Conservation (phyloP, 2,113 vertebrate genomes). For the Sinocyclocheilus maitianheensis region DNA sequence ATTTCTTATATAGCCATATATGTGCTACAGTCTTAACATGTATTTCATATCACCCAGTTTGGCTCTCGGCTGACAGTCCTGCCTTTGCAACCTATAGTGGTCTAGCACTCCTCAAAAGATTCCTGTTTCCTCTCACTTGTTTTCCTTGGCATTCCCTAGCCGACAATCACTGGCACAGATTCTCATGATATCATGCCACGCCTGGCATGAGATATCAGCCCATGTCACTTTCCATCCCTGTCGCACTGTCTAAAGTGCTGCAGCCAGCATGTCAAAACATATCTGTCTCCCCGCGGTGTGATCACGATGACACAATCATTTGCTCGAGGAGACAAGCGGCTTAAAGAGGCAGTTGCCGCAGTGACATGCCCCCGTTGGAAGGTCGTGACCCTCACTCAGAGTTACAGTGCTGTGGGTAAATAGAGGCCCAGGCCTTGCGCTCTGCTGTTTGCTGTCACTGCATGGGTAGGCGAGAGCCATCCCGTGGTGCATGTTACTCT, state of each 20-base stretch:
- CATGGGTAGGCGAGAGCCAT: background rate
- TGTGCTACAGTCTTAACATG: no score
- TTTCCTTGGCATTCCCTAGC: conserved; percentile 33
- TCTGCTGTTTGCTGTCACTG: background rate
- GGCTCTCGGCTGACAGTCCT: conserved; percentile 38
- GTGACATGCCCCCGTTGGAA: conserved; percentile 17
- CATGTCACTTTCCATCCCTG: conserved; percentile 34
- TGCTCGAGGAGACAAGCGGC: conserved; percentile 49
- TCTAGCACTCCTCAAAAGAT: conserved; percentile 7
- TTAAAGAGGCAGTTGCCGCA: conserved; percentile 51
- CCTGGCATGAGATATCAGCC: conserved; percentile 38
- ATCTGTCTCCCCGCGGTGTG: conserved; percentile 46
- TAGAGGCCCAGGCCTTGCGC: background rate
- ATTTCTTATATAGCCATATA: background rate
- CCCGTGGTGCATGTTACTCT: background rate
- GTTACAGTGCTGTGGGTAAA: conserved; percentile 34
- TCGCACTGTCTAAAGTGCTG: conserved; percentile 35
- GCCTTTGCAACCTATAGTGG: conserved; percentile 32
- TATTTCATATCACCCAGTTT: conserved; percentile 24
- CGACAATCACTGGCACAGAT: conserved; percentile 35
- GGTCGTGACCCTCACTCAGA: conserved; percentile 42
- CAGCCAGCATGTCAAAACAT: conserved; percentile 53
- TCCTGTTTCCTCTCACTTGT: conserved; percentile 26
- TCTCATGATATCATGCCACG: conserved; percentile 50
- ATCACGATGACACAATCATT: conserved; percentile 47